Evolutionary conservation across 2,113 vertebrate genomes (phyloP).

Genomic region (Aleadryas rufinucha): DNA sequence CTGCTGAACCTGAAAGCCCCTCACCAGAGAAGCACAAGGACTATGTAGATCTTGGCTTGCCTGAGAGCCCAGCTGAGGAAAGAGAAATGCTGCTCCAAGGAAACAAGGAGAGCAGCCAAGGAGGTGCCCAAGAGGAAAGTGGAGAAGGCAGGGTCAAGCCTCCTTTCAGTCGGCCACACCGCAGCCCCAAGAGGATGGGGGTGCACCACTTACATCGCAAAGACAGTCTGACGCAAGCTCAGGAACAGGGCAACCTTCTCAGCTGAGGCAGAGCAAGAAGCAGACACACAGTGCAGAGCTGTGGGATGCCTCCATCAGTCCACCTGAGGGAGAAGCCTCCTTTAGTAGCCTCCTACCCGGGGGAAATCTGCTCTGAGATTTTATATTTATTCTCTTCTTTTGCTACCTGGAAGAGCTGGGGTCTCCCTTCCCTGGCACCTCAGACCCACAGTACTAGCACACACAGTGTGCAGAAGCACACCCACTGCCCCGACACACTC

Average conservation of each 20-base stretch:
- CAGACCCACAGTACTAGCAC: background rate
- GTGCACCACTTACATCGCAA: constrained; percentile 96
- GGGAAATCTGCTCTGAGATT: background rate
- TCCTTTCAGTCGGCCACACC: constrained; percentile 75
- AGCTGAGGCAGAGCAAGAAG: constrained; percentile 72
- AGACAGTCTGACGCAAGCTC: constrained; percentile 93
- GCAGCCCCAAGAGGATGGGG: constrained; percentile 96
- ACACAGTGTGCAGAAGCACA: background rate
- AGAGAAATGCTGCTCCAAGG: constrained; percentile 74
- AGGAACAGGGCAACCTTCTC: constrained; percentile 94
- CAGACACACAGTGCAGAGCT: background rate
- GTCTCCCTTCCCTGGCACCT: background rate
- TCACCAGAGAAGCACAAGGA: constrained; percentile 58
- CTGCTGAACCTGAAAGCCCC: constrained; percentile 46
- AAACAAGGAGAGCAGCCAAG: constrained; percentile 35
- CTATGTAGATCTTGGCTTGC: constrained; percentile 68
- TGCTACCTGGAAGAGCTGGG: constrained; percentile 28
- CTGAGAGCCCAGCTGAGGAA: constrained; percentile 77
- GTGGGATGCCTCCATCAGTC: background rate
- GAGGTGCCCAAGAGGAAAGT: constrained; percentile 16
- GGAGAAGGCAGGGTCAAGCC: constrained; percentile 61
- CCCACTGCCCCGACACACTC: background rate
- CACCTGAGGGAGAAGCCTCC: background rate
- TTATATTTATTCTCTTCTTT: constrained; percentile 53
- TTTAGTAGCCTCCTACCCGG: background rate